Conservation (phyloP, 2,888 invertebrate species). For the Druceiella hillmani region DNA sequence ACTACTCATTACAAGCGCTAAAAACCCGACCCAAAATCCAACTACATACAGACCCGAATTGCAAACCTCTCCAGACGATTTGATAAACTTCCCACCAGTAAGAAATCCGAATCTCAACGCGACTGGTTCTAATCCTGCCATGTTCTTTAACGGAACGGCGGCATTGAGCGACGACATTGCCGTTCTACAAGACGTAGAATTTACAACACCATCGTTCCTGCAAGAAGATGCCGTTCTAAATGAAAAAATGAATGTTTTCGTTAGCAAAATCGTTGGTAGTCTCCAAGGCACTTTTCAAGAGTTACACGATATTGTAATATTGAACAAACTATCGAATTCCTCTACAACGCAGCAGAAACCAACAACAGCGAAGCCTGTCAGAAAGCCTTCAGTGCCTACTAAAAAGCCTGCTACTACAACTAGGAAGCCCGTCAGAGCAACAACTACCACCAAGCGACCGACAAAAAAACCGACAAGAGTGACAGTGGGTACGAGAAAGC, state of each 20-base stretch:
- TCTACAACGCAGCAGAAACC: slow-evolving; percentile 32
- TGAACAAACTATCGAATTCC: slow-evolving; percentile 43
- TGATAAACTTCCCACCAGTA: slow-evolving; percentile 79
- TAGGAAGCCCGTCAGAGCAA: slow-evolving; percentile 34
- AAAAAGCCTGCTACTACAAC: slow-evolving; percentile 39
- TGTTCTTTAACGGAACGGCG: slow-evolving; percentile 47
- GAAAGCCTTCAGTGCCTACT: slow-evolving; percentile 31
- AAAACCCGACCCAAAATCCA: slow-evolving; percentile 29
- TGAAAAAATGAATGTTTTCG: slow-evolving; percentile 75
- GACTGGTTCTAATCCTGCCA: slow-evolving; percentile 50
- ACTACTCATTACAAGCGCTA: slow-evolving; percentile 33
- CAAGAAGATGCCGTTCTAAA: slow-evolving; percentile 69
- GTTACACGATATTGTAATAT: slow-evolving; percentile 66
- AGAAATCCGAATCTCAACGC: slow-evolving; percentile 77
- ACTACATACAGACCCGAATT: slow-evolving; percentile 48
- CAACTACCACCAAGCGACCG: slow-evolving; percentile 24
- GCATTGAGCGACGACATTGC: slow-evolving; percentile 51
- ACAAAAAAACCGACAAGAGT: slow-evolving; percentile 30
- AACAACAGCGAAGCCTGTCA: slow-evolving; percentile 38
- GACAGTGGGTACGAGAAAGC: slow-evolving; percentile 38
- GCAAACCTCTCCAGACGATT: slow-evolving; percentile 63
- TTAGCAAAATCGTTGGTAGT: slow-evolving; percentile 78
- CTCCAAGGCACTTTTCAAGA: slow-evolving; percentile 79
- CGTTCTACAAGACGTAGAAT: slow-evolving; percentile 51
- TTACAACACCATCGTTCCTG: slow-evolving; percentile 70